phyloP scores from a whole-genome alignment of 2,113 vertebrate genomes.

The Podarcis raffonei region DNA sequence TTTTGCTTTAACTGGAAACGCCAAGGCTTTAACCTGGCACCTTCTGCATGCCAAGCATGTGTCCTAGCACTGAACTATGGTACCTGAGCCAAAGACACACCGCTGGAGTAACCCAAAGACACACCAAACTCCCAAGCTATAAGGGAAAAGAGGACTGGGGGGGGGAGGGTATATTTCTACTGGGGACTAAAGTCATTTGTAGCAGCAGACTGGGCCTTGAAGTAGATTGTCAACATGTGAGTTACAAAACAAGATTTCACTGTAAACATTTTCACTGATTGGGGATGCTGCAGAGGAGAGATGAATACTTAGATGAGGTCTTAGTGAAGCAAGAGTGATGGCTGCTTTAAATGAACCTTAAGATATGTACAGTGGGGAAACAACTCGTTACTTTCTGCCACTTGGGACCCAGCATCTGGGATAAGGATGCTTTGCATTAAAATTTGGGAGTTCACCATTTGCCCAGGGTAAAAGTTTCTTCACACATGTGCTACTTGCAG shows the following conservation, averaged over 20 bases:
- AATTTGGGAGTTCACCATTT: neutral
- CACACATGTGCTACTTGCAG: neutral
- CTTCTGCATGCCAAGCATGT: neutral
- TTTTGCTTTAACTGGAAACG: neutral
- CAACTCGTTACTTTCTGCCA: neutral
- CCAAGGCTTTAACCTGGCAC: neutral
- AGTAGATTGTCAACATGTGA: neutral
- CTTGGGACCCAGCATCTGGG: neutral
- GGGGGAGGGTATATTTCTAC: constrained; percentile 21
- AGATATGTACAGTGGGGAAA: neutral
- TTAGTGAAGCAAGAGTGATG: rapidly evolving
- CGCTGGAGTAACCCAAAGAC: constrained; percentile 5
- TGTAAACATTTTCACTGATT: neutral
- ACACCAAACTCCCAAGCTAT: neutral
- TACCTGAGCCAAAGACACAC: neutral
- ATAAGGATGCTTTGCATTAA: neutral
- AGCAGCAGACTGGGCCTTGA: constrained; percentile 36
- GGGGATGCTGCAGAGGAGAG: rapidly evolving
- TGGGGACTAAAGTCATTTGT: neutral
- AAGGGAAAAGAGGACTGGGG: neutral
- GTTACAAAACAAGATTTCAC: constrained; percentile 12
- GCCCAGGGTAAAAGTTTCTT: neutral
- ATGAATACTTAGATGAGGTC: constrained; percentile 5
- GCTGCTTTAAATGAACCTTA: neutral
- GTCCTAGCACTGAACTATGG: neutral